Evolutionary conservation across 2,888 invertebrate species (phyloP), one percentile per base, ranked within the genome.

Genomic region (Habroteleia sp.): DNA sequence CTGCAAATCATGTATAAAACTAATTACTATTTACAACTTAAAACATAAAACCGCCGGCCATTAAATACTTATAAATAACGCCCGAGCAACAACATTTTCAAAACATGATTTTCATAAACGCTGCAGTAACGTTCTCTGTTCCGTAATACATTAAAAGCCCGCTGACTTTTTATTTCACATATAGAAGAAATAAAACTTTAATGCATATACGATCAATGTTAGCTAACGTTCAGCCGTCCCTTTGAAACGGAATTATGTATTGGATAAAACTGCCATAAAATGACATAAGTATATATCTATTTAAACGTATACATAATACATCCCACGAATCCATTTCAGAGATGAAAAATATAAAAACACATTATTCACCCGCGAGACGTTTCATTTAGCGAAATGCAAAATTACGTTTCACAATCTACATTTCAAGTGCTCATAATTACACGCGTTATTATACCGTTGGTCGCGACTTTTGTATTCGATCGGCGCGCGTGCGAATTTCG

Each of bases 71-170:
- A 33, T 37, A 65, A 65, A 65, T 66, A 31, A 66, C 44, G 7
- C 11, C 6, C 8, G 10, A 20, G 6, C 23, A 33, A 16, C 48
- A 17, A 8, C 35, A 10, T 31, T 54, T 23, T n/a, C 27, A 37
- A 54, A 65, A 65, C 14, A 39, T 46, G 10, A 66, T 66, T 66
- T 66, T 66, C 66, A 56, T 66, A 48, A 54, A 66, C 20, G 52
- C 27, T 8, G 33, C 42, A 31, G 14, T 16, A 3, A 11, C 25
- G 16, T 29, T 29, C 20, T 17, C 27, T 20, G 14, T 44, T 7
- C 13, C 33, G 39, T 31, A 23, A 35, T 50, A 42, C 42, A 42
- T 58, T 58, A 58, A 58, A 58, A 60, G 27, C 17, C 20, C 10
- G 31, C 13, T 13, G 46, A 11, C 44, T 54, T 60, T 69, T 62